These are phyloP conservation scores for Lithobates pipiens DNA, from an alignment of 2,797 vertebrate genomes.

Conservation along the genomic window DNA sequence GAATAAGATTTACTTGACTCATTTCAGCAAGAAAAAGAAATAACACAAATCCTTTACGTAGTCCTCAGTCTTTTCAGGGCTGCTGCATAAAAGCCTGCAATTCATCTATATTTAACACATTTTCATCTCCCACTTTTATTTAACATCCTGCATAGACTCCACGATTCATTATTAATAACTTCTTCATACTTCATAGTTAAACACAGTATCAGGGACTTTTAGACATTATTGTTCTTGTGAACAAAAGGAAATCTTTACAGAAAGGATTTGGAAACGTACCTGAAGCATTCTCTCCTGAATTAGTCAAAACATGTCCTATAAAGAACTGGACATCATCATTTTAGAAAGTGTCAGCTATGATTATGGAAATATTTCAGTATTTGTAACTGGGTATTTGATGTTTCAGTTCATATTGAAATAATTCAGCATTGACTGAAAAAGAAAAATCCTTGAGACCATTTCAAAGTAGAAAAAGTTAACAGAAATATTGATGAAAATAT, in stretches of 20 bases:
- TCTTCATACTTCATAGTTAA: conserved; percentile 34
- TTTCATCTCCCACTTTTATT: conserved; percentile 56
- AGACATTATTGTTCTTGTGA: conserved; percentile 19
- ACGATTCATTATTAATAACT: conserved; percentile 51
- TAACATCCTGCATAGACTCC: conserved; percentile 39
- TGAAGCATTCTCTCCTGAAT: not conserved
- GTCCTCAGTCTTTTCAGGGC: conserved; percentile 26
- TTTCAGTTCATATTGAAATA: too few species aligned
- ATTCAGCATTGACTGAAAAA: too few species aligned
- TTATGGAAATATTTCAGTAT: too few species aligned
- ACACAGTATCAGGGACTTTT: conserved; percentile 17
- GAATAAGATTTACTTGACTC: conserved; percentile 29
- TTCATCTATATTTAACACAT: conserved; percentile 60
- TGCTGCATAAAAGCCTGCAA: conserved; percentile 49
- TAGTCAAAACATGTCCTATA: not conserved
- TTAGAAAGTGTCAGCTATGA: too few species aligned
- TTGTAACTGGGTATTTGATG: too few species aligned
- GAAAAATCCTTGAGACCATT: too few species aligned
- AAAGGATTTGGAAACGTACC: not conserved
- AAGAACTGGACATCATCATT: conserved; percentile 1
- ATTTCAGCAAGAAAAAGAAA: conserved; percentile 9
- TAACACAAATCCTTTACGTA: conserved; percentile 41
- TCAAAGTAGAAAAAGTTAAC: too few species aligned
- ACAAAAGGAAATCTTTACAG: conserved; percentile 13
- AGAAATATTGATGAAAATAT: too few species aligned